Conservation (phyloP, 2,888 invertebrate genomes). For the Drosophila robusta region DNA sequence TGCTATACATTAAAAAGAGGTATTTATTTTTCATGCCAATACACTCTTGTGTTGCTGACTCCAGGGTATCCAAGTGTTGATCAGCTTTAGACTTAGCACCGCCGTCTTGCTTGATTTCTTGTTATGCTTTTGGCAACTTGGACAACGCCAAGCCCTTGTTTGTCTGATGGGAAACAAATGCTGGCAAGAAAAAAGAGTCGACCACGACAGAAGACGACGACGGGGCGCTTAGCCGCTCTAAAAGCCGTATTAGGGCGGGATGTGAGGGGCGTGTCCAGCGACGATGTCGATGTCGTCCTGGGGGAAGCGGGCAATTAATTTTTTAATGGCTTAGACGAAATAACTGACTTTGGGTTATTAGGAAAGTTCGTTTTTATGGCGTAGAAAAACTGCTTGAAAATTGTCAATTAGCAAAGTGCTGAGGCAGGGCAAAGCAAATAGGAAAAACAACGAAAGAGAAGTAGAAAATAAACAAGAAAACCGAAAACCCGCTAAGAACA, state of each 20-base stretch:
- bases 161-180: constrained; percentile 60
- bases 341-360: constrained; percentile 74
- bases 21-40: too few species aligned
- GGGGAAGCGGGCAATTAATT: constrained; percentile 73
- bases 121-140: constrained; percentile 52
- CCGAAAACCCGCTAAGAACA: constrained; percentile 45
- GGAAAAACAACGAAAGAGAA: constrained; percentile 3
- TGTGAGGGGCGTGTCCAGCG: constrained; percentile 68
- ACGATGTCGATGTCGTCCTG: constrained; percentile 36
- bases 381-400: constrained; percentile 61
- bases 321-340: constrained; percentile 77
- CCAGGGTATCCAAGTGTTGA: constrained; percentile 22
- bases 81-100: neutral
- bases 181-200: constrained; percentile 22
- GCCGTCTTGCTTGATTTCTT: constrained; percentile 32
- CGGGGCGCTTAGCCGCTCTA: constrained; percentile 62
- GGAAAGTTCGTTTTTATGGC: constrained; percentile 60
- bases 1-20: too few species aligned
- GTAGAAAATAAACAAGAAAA: constrained; percentile 6
- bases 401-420: constrained; percentile 76
- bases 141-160: constrained; percentile 69
- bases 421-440: constrained; percentile 8
- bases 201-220: constrained; percentile 10
- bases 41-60: neutral
- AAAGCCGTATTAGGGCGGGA: constrained; percentile 67